Conservation (phyloP, 2,888 invertebrate species). For the Tolmerus cingulatus region DNA sequence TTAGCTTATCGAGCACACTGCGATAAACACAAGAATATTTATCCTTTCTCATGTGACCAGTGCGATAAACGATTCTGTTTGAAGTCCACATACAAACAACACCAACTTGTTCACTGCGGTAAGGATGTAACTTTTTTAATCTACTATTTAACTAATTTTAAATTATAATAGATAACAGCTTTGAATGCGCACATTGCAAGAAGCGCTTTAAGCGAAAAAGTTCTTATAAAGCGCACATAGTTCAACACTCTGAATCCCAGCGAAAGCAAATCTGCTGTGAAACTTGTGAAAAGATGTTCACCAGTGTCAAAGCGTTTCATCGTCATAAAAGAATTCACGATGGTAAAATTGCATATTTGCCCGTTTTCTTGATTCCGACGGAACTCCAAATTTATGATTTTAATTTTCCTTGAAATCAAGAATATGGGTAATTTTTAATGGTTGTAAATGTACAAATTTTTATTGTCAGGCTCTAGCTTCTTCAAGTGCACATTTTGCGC, state of each 20-base stretch:
- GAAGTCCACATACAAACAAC: constrained; percentile 76
- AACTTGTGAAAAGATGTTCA: constrained; percentile 73
- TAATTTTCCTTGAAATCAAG: not conserved
- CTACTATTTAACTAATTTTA: not conserved
- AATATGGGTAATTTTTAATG: not conserved
- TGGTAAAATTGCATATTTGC: constrained; percentile 62
- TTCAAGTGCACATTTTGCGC: constrained; percentile 77
- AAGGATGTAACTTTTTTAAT: constrained; percentile 39
- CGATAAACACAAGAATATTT: constrained; percentile 70
- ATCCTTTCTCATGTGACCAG: constrained; percentile 69
- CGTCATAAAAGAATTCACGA: constrained; percentile 75
- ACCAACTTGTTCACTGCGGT: constrained; percentile 66
- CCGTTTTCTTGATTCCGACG: not conserved
- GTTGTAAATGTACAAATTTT: constrained; percentile 32
- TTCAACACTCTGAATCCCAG: constrained; percentile 66
- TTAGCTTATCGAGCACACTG: constrained; percentile 70
- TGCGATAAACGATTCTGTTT: constrained; percentile 69
- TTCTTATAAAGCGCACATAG: constrained; percentile 68
- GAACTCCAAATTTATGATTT: not conserved
- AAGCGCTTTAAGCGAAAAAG: constrained; percentile 70
- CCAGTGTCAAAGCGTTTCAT: constrained; percentile 73
- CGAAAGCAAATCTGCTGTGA: constrained; percentile 70
- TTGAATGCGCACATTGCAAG: constrained; percentile 69
- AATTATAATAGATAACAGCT: constrained; percentile 58
- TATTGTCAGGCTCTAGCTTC: constrained; percentile 62